These are phyloP conservation scores for Ispidina picta DNA, from an alignment of 2,797 vertebrate species.

Conservation along the genomic window DNA sequence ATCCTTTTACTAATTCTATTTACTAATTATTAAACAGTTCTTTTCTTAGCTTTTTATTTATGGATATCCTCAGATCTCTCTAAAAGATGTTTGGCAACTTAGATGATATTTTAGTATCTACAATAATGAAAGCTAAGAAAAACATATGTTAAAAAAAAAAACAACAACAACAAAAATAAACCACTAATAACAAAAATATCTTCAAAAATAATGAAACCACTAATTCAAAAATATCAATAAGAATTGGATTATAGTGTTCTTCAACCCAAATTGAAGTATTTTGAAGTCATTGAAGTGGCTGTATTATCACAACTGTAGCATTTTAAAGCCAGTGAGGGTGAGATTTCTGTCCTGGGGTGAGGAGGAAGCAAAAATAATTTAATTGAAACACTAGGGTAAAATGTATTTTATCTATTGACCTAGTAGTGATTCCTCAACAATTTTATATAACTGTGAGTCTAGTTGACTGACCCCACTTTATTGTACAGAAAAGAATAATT, in stretches of 20 bases:
- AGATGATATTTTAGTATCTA: background rate
- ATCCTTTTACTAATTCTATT: background rate
- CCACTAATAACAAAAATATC: background rate
- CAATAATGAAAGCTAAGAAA: background rate
- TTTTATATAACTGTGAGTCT: background rate
- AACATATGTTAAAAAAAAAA: background rate
- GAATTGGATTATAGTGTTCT: background rate
- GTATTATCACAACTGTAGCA: background rate
- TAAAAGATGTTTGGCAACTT: background rate
- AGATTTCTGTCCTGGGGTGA: background rate
- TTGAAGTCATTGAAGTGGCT: background rate
- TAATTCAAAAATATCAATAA: too few species aligned
- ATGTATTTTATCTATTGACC: background rate
- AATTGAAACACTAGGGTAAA: background rate
- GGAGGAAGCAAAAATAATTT: background rate
- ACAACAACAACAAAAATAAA: background rate
- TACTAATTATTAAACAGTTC: background rate
- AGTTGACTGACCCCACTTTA: background rate
- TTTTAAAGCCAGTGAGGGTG: background rate
- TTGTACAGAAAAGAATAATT: background rate
- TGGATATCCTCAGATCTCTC: background rate
- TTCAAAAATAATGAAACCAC: too few species aligned
- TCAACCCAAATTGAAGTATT: background rate
- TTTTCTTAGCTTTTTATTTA: background rate
- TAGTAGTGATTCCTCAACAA: background rate